Evolutionary conservation across 2,888 invertebrate genomes (phyloP), one percentile per base, ranked within the genome.

Genomic region (Osmoderma eremita): DNA sequence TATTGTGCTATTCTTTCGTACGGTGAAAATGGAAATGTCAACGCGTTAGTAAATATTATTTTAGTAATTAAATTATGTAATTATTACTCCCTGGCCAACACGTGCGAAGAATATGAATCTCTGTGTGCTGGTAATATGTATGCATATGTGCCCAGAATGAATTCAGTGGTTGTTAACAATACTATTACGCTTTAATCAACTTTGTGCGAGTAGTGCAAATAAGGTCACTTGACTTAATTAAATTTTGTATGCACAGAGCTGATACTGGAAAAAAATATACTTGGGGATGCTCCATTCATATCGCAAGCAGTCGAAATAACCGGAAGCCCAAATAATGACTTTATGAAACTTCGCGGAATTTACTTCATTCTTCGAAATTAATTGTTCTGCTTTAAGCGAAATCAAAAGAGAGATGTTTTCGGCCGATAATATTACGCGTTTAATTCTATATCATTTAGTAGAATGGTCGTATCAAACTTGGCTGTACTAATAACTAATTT

Each of bases 1-100:
- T 20, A 41, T 39, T 13, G 20, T 20, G 41, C 42, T 13, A 56
- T 56, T 42, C 42, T 56, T 56, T 56, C 39, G 13, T n/a, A 18
- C 5, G 22, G 30, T 30, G 36, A 22, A 13, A 22, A 22, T n/a
- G 22, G 13, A 56, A 22, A 22, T 22, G 41, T 42, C 22, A 41
- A 8, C 22, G 22, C n/a, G 22, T 1, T 51, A 51, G 30, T 51
- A 51, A 41, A 56, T 56, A 56, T 56, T 56, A 24, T 24, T 41
- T 42, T 15, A 42, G 42, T 56, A 22, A 56, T 56, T 56, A 56
- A 56, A 42, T 56, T 56, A 56, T 18, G 8, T 41, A 18, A 48
- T 48, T 10, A 17, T 17, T 8, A 13, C 1, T 13, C 42, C 22
- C 13, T 22, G 13, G 6, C 22, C 10, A 8, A 13, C 20, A 20